Conservation (phyloP, 2,888 invertebrate species). For the Monochamus alternatus region DNA sequence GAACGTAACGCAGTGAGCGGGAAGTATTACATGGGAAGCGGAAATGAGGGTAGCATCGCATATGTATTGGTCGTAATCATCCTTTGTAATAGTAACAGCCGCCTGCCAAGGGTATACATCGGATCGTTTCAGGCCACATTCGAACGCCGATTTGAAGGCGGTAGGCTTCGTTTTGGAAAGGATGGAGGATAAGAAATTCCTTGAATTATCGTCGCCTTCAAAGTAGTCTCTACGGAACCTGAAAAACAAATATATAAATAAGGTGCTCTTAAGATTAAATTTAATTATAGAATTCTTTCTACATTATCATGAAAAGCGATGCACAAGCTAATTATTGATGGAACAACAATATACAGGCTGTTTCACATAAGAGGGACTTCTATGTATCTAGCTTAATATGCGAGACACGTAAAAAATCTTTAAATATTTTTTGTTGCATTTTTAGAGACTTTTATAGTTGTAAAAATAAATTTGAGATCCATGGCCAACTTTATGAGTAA, state of each 20-base stretch:
- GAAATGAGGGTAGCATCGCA: slow-evolving; percentile 57
- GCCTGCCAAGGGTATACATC: slow-evolving; percentile 53
- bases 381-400: too few relatives aligned
- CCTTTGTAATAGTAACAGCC: slow-evolving; percentile 41
- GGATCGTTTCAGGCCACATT: slow-evolving; percentile 39
- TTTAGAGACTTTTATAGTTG: too few relatives aligned
- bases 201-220: slow-evolving; percentile 50
- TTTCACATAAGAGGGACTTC: too few relatives aligned
- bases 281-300: too few relatives aligned
- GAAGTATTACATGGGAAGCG: slow-evolving; percentile 51
- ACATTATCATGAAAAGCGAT: too few relatives aligned
- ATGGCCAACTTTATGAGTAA: too few relatives aligned
- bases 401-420: too few relatives aligned
- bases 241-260: background rate
- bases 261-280: too few relatives aligned
- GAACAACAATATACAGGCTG: too few relatives aligned
- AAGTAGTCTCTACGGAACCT: slow-evolving; percentile 45
- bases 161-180: slow-evolving; percentile 21
- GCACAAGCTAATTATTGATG: too few relatives aligned
- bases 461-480: too few relatives aligned
- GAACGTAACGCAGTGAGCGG: slow-evolving; percentile 60
- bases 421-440: too few relatives aligned
- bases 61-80: slow-evolving; percentile 40
- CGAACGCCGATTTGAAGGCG: slow-evolving; percentile 31
- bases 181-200: slow-evolving; percentile 46